Percentiles rank a stretch among this genome's conserved stretches.
Conservation (phyloP, 1,140 invertebrate genomes). For the Anoplophora glabripennis region DNA sequence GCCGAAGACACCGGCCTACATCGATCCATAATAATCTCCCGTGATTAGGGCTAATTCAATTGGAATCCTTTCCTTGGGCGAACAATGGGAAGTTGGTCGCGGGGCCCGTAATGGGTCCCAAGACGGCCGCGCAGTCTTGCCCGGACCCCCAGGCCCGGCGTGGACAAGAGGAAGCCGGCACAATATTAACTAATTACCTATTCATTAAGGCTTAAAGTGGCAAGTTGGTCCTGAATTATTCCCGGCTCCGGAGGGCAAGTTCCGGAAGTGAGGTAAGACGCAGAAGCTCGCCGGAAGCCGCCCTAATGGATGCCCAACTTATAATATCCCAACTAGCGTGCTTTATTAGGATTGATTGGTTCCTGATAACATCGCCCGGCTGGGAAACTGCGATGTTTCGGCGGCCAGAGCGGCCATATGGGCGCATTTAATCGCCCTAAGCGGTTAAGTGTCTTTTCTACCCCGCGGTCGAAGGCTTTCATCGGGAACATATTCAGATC, state of each 20-base stretch:
- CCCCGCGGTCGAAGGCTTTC: too few species aligned
- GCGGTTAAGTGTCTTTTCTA: too few species aligned
- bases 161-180: conserved; percentile 42
- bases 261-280: conserved; percentile 47
- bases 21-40: conserved; percentile 39
- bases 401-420: not conserved
- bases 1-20: conserved; percentile 10
- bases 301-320: conserved; percentile 46
- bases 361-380: conserved; percentile 29
- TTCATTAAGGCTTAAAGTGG: conserved; percentile 50
- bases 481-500: too few species aligned
- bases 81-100: conserved; percentile 32
- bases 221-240: conserved; percentile 49
- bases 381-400: conserved; percentile 3
- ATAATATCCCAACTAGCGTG: conserved; percentile 32
- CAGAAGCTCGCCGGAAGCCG: conserved; percentile 41
- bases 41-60: conserved; percentile 44
- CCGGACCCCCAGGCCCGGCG: conserved; percentile 21
- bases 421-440: not conserved
- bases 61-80: conserved; percentile 36
- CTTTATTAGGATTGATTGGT: conserved; percentile 46
- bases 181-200: conserved; percentile 50
- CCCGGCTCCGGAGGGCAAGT: conserved; percentile 42
- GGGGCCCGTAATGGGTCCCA: conserved; percentile 38
- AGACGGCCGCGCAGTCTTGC: conserved; percentile 31